Conservation (phyloP, 1,140 invertebrate species). For the Bombus confusus region DNA sequence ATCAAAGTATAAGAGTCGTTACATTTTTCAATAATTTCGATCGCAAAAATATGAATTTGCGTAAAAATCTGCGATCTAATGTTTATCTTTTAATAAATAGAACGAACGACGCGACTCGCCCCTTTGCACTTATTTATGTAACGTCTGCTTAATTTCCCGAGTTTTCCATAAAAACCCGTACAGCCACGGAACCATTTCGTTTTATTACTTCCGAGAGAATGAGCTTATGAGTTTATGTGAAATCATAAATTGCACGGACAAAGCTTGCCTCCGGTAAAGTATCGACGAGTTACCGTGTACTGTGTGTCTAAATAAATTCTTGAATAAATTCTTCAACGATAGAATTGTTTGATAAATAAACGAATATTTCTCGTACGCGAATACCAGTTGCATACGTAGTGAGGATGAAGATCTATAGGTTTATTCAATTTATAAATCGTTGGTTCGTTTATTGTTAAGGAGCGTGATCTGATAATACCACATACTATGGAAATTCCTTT, state of each 20-base stretch:
- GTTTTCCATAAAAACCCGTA: neutral
- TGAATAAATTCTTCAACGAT: neutral
- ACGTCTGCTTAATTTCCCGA: neutral
- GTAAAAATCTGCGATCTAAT: too few relatives aligned
- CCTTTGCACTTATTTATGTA: neutral
- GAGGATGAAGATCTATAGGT: neutral
- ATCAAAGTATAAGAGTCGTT: too few relatives aligned
- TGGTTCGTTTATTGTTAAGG: neutral
- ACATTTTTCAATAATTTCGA: too few relatives aligned
- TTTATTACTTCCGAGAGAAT: constrained; percentile 1
- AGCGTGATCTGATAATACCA: neutral
- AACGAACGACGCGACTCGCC: too few relatives aligned
- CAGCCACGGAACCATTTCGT: neutral
- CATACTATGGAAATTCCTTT: neutral
- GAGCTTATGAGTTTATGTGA: neutral
- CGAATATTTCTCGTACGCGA: too few relatives aligned
- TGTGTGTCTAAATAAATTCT: neutral
- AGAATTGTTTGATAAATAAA: neutral
- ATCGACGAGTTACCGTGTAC: neutral
- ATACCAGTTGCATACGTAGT: too few relatives aligned
- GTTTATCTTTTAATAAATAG: too few relatives aligned
- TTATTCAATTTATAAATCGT: neutral
- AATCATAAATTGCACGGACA: constrained; percentile 4
- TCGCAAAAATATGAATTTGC: too few relatives aligned
- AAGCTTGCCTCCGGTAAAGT: neutral